Evolutionary conservation across 2,797 vertebrate genomes (phyloP).

Genomic region (Pseudopleuronectes americanus): DNA sequence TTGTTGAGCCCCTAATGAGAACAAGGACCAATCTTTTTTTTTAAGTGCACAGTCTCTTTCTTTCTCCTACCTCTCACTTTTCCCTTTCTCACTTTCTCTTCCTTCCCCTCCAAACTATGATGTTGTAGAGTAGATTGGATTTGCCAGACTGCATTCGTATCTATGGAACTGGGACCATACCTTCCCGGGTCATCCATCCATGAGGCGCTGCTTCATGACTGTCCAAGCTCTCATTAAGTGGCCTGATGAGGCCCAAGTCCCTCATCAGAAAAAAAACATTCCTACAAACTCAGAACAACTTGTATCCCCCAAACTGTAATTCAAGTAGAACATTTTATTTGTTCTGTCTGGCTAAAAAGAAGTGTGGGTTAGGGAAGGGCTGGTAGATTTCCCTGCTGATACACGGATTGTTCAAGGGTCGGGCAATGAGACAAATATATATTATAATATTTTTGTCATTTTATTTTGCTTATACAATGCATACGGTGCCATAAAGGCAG

Average conservation of each 20-base stretch:
- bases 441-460: no score
- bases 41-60: neutral
- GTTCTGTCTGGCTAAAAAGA: neutral
- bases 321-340: conserved; percentile 25
- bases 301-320: conserved; percentile 26
- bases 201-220: conserved; percentile 37
- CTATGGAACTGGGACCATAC: conserved; percentile 30
- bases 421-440: no score
- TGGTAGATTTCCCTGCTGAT: conserved; percentile 38
- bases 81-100: conserved; percentile 6
- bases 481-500: no score
- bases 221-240: conserved; percentile 55
- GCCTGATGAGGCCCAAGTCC: conserved; percentile 49
- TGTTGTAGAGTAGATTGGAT: conserved; percentile 52
- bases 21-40: conserved; percentile 3
- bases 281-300: conserved; percentile 31
- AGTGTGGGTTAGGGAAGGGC: neutral
- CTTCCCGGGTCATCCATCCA: conserved; percentile 57
- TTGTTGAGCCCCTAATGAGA: neutral
- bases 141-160: conserved; percentile 52
- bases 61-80: neutral
- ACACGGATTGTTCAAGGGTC: conserved; percentile 10
- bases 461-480: neutral
- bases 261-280: conserved; percentile 42
- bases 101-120: conserved; percentile 29